Evolutionary conservation across 2,113 vertebrate genomes (phyloP).

Genomic region (Physeter macrocephalus): DNA sequence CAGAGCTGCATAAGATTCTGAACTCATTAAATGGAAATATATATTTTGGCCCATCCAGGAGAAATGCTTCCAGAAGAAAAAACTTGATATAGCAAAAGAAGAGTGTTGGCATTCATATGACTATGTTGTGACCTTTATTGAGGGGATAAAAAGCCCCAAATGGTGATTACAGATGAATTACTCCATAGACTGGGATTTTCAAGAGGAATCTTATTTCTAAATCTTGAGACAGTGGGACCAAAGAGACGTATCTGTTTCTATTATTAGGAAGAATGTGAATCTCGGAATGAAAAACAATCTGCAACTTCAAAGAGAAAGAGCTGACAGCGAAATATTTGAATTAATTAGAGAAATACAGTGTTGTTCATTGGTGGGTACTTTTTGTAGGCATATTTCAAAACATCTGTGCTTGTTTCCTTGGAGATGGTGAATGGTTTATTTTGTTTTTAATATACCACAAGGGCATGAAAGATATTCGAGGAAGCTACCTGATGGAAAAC

Average conservation of each 20-base stretch:
- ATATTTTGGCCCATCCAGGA: neutral
- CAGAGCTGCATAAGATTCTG: neutral
- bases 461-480: constrained; percentile 37
- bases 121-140: neutral
- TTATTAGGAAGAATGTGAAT: constrained; percentile 49
- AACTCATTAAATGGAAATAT: constrained; percentile 28
- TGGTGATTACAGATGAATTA: constrained; percentile 52
- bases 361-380: constrained; percentile 8
- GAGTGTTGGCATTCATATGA: neutral
- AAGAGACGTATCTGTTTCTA: constrained; percentile 37
- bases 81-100: constrained; percentile 13
- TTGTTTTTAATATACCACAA: constrained; percentile 41
- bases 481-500: constrained; percentile 52
- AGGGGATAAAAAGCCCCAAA: constrained; percentile 5
- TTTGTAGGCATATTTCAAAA: constrained; percentile 33
- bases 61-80: constrained; percentile 38
- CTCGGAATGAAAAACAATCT: constrained; percentile 51
- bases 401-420: constrained; percentile 62
- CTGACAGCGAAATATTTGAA: constrained; percentile 61
- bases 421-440: constrained; percentile 48
- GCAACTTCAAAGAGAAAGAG: constrained; percentile 46
- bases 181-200: constrained; percentile 17
- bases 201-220: constrained; percentile 36
- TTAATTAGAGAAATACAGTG: constrained; percentile 53
- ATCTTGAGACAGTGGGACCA: constrained; percentile 26